Percentiles rank a stretch among this genome's conserved stretches.
These are phyloP conservation scores for Leuciscus idus DNA, from an alignment of 2,113 vertebrate genomes.

Conservation along the genomic window DNA sequence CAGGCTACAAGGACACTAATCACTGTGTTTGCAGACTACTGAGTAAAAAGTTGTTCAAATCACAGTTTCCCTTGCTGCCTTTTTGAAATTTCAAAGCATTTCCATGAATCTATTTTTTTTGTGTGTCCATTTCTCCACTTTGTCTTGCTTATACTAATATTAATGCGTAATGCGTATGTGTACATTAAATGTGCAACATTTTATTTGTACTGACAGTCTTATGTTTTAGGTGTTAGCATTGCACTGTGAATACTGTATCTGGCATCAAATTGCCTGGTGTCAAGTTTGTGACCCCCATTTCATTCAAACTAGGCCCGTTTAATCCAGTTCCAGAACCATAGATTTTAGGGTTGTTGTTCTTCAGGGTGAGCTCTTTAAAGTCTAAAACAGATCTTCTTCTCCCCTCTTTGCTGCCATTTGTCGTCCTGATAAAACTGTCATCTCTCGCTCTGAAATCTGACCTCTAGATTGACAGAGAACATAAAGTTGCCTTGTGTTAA, in stretches of 20 bases:
- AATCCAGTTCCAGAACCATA: slow-evolving; percentile 63
- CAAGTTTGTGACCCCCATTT: slow-evolving; percentile 59
- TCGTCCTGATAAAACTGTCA: slow-evolving; percentile 79
- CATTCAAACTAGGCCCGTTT: slow-evolving; percentile 61
- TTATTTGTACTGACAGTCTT: not conserved
- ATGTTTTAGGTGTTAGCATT: not conserved
- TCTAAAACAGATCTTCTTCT: slow-evolving; percentile 39
- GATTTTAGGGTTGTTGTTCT: slow-evolving; percentile 53
- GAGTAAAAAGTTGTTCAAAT: slow-evolving; percentile 58
- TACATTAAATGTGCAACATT: not conserved
- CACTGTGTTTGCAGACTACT: slow-evolving; percentile 65
- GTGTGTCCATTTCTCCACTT: not conserved
- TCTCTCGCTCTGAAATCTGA: slow-evolving; percentile 71
- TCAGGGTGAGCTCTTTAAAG: not conserved
- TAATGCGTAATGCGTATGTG: too few species aligned
- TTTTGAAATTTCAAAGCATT: slow-evolving; percentile 19
- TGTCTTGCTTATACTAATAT: not conserved
- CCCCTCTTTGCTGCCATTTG: slow-evolving; percentile 69
- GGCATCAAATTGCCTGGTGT: slow-evolving; percentile 57
- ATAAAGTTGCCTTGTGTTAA: slow-evolving; percentile 77
- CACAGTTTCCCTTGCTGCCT: not conserved
- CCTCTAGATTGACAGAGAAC: slow-evolving; percentile 69
- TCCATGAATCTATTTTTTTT: not conserved
- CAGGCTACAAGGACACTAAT: slow-evolving; percentile 66
- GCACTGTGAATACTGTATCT: not conserved